phyloP scores from a whole-genome alignment of 2,888 invertebrate species.

The Mythimna ferrago region DNA sequence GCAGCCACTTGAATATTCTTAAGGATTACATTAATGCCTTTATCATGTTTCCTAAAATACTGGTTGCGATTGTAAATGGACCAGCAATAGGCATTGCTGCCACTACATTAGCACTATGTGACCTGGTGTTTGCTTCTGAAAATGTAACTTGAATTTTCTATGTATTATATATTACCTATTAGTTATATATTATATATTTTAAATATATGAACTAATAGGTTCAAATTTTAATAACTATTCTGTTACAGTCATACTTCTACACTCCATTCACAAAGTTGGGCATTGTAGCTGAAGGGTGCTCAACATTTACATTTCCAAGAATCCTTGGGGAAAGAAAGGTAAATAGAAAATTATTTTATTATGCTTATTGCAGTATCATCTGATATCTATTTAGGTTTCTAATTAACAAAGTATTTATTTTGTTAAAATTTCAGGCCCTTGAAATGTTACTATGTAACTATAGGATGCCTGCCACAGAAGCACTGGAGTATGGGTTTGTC shows the following conservation, averaged over 20 bases:
- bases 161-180: no score
- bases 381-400: no score
- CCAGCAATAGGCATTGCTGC: constrained; percentile 98
- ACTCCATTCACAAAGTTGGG: constrained; percentile 97
- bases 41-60: constrained; percentile 96
- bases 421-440: constrained; percentile 83
- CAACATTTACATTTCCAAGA: constrained; percentile 95
- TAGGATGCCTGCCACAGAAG: constrained; percentile 95
- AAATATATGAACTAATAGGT: not conserved
- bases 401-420: not conserved
- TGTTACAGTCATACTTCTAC: constrained; percentile 94
- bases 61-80: constrained; percentile 97
- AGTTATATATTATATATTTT: no score
- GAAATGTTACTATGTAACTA: constrained; percentile 93
- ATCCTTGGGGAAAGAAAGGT: constrained; percentile 96
- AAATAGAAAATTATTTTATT: constrained; percentile 18
- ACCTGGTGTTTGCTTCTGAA: constrained; percentile 97
- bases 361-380: not conserved
- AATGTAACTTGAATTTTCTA: constrained; percentile 87
- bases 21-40: constrained; percentile 94
- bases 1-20: constrained; percentile 70
- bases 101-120: constrained; percentile 96
- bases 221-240: constrained; percentile 2
- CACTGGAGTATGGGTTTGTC: constrained; percentile 94
- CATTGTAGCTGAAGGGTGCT: constrained; percentile 97